Percentiles rank a stretch among this genome's conserved stretches.
These are phyloP conservation scores for Neuroscelio doddi DNA, from an alignment of 2,888 invertebrate species.

Conservation along the genomic window DNA sequence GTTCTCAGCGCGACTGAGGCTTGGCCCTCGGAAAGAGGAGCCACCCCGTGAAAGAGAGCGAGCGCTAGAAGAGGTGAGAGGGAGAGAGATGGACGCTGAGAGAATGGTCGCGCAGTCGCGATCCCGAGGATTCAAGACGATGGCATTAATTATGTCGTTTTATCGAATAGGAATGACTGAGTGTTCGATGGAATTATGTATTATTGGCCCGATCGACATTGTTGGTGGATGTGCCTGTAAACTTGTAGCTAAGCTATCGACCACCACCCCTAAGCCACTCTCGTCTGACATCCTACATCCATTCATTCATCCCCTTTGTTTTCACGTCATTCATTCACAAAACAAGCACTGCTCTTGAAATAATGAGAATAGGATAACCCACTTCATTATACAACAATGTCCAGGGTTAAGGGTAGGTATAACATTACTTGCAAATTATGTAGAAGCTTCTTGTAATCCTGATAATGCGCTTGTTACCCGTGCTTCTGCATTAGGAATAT, in stretches of 20 bases:
- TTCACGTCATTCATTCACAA: slow-evolving; percentile 3
- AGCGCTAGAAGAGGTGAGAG: slow-evolving; percentile 27
- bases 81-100: slow-evolving; percentile 41
- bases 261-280: background rate
- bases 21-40: slow-evolving; percentile 60
- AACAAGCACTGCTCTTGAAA: slow-evolving; percentile 3
- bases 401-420: slow-evolving; percentile 1
- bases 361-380: slow-evolving; percentile 1
- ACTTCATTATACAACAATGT: background rate
- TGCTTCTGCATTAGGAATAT: no score
- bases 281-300: background rate
- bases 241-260: background rate
- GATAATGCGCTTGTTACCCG: no score
- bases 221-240: background rate
- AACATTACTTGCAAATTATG: no score
- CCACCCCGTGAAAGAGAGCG: slow-evolving; percentile 52
- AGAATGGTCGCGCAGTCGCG: slow-evolving; percentile 49
- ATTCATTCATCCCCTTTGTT: slow-evolving; percentile 8
- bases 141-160: slow-evolving; percentile 58
- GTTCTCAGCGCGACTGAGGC: slow-evolving; percentile 67
- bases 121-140: slow-evolving; percentile 52
- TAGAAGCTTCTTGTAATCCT: no score
- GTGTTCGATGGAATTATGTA: slow-evolving; percentile 13
- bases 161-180: slow-evolving; percentile 48
- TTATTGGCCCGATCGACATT: slow-evolving; percentile 3